Evolutionary conservation across 2,888 invertebrate genomes (phyloP), one percentile per base, ranked within the genome.

Genomic region (Rapana venosa): DNA sequence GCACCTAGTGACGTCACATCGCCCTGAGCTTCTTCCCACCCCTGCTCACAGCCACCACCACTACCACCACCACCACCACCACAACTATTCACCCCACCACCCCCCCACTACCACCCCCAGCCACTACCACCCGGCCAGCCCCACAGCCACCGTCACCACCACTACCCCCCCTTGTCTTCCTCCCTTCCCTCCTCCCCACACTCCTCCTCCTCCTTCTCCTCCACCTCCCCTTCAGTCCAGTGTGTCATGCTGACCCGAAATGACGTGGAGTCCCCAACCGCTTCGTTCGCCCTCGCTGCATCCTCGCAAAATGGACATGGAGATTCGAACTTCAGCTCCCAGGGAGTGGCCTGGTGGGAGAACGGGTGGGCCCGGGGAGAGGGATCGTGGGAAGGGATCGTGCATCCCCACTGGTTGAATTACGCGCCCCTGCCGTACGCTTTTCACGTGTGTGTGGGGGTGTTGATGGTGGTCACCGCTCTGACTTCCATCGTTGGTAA

Each of bases 381-480:
- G 81, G 81, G 36, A 36, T 15, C 81, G 8, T 22, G 36, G 22
- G 81, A 36, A 47, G 81, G 81, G 22, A 83, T 83, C 81, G 88
- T 88, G 32, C 36, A 88, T 61, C 79, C 79, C 26, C 88, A 88
- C 88, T 88, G 88, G 88, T 30, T 79, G 32, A 35, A 83, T 13
- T 77, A 81, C 36, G n/a, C 61, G 22, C 88, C 88, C 30, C 36
- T 88, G 36, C 88, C 88, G 22, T 88, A 88, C 81, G 58, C 61
- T 20, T 61, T 66, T 8, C 88, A 88, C 61, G 88, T 88, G 77
- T 81, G 79, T 32, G 61, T 88, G 56, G 88, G 88, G 35, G 32
- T 88, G 32, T 26, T 88, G 58, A 61, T 88, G 56, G 11, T 88
- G 36, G 13, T 81, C 61, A 66, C 77, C 2, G 88, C 88, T 36